A percentile compares a stretch with the other conserved stretches of the same genome.
Conservation (phyloP, 1,140 invertebrate species). For the Whitmania pigra region DNA sequence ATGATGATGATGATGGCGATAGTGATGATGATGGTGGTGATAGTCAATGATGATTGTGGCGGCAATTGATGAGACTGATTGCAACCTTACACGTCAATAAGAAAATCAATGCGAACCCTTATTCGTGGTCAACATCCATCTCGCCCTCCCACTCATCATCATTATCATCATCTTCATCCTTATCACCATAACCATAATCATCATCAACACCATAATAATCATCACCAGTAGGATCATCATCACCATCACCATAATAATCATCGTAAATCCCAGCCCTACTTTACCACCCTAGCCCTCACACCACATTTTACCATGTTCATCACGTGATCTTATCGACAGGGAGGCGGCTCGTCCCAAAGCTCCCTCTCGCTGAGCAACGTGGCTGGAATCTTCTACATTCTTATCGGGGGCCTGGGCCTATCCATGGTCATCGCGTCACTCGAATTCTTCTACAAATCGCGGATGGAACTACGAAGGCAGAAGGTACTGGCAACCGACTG, state of each 20-base stretch:
- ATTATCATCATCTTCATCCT: neutral
- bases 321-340: neutral
- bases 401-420: conserved; percentile 79
- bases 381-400: conserved; percentile 94
- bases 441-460: conserved; percentile 57
- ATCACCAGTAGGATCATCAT: neutral
- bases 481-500: conserved; percentile 6
- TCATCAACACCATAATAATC: neutral
- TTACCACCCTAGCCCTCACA: too few species aligned
- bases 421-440: conserved; percentile 75
- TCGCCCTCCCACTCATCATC: neutral
- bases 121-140: neutral
- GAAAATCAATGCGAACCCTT: too few species aligned
- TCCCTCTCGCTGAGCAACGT: conserved; percentile 90
- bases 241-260: neutral
- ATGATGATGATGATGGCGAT: conserved; percentile 18
- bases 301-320: too few species aligned
- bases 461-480: conserved; percentile 17
- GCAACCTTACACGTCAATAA: too few species aligned
- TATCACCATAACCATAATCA: neutral
- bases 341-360: conserved; percentile 56
- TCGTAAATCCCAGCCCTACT: too few species aligned
- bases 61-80: too few species aligned
- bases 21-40: conserved; percentile 11
- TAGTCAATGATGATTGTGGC: neutral